Evolutionary conservation across 2,888 invertebrate species (phyloP), one percentile per base, ranked within the genome.

Genomic region (Mamestra brassicae): DNA sequence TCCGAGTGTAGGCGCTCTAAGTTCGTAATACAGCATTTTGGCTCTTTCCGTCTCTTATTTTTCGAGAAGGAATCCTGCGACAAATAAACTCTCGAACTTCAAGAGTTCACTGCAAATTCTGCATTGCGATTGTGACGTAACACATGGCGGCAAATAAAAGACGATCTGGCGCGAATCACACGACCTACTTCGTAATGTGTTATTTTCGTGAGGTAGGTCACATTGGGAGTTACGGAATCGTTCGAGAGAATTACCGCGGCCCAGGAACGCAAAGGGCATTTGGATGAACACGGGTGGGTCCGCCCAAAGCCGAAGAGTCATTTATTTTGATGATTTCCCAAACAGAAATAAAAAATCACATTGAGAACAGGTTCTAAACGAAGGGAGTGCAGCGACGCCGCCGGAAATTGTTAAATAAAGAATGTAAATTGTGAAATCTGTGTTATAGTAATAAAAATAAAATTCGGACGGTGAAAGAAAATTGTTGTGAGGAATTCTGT

Each of bases 171-270:
- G 83, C 79, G 61, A 79, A 69, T 71, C 63, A 68, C 17, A 4
- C 45, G 81, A 82, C 81, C 81, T 61, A 82, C 84, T 80, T 82
- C 54, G 1, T 63, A 67, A 64, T 67, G n/a, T 81, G 84, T 83
- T 84, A 80, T 80, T 84, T 82, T 84, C 26, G 84, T 83, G 68
- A 82, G 84, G 71, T 69, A 74, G 80, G 81, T 70, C 69, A 42
- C 36, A 66, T 10, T 60, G 17, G 58, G 54, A 54, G 8, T 3
- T 47, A 13, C 13, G 47, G 47, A 13, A 47, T 15, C 4, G 13
- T 15, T 4, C 47, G 13, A 47, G 13, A 47, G 47, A 47, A 13
- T 15, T 13, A 15, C 13, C 4, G 47, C 13, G 4, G 47, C 4
- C 47, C 13, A 13, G 47, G 47, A 47, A 15, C 47, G 47, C 47